These are phyloP conservation scores for Channallabes apus DNA, from an alignment of 2,797 vertebrate species.

Conservation along the genomic window DNA sequence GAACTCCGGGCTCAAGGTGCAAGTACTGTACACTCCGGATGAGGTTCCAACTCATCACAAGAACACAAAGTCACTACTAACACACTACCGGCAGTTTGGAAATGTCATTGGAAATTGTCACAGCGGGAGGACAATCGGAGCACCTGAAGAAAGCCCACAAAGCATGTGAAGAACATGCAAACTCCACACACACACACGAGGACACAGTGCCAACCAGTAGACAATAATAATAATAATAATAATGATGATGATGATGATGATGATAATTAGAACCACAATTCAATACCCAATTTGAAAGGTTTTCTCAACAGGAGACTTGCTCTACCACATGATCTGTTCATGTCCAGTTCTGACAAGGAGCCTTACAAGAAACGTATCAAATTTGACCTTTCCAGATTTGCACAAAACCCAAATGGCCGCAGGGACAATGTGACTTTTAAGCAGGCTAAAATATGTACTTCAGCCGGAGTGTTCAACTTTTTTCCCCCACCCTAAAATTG, in stretches of 20 bases:
- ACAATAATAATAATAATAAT: constrained; percentile 9
- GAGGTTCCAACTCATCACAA: no score
- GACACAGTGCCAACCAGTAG: no score
- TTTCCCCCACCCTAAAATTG: not conserved
- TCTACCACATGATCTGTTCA: constrained; percentile 6
- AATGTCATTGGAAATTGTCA: no score
- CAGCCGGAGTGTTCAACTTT: not conserved
- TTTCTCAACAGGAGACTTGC: not conserved
- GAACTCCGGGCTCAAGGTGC: no score
- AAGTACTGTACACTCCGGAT: no score
- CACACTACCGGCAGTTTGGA: no score
- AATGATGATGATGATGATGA: not conserved
- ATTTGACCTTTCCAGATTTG: constrained; percentile 33
- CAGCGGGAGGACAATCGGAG: no score
- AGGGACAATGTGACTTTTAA: constrained; percentile 4
- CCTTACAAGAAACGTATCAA: constrained; percentile 28
- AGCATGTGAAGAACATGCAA: no score
- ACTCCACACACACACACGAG: no score
- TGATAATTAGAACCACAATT: no score
- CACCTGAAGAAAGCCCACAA: no score
- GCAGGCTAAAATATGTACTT: constrained; percentile 9
- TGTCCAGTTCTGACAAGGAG: constrained; percentile 14
- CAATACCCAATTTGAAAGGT: not conserved
- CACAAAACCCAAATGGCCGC: constrained; percentile 4
- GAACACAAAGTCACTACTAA: no score